phyloP scores from a whole-genome alignment of 2,797 vertebrate genomes.

The Sciaenops ocellatus region DNA sequence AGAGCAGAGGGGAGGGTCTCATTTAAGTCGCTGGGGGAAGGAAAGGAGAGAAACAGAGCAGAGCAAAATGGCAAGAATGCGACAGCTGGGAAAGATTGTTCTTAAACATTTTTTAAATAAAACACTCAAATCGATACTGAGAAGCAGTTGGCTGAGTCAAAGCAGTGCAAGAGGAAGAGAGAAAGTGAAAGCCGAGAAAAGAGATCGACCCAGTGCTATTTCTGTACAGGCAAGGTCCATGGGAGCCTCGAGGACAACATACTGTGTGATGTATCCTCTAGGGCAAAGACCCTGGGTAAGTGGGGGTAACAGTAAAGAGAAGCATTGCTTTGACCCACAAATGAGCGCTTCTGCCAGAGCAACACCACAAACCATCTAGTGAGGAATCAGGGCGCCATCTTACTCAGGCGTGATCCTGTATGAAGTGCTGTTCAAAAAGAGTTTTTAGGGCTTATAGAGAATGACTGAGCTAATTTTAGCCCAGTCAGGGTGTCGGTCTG shows the following conservation, averaged over 20 bases:
- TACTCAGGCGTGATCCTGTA: constrained; percentile 13
- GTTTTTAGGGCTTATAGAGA: constrained; percentile 1
- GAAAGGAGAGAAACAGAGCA: constrained; percentile 61
- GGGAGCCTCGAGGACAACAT: constrained; percentile 23
- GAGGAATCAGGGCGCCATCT: no score
- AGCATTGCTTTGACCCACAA: constrained; percentile 27
- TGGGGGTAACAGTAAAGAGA: constrained; percentile 17
- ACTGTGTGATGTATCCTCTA: constrained; percentile 19
- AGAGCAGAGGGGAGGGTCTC: constrained; percentile 71
- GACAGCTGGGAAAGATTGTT: constrained; percentile 32
- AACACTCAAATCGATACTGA: constrained; percentile 20
- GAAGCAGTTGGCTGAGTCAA: constrained; percentile 28
- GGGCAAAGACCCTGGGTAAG: constrained; percentile 9
- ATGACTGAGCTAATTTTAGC: neutral
- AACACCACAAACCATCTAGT: constrained; percentile 22
- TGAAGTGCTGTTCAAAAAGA: constrained; percentile 30
- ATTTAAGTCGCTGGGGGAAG: constrained; percentile 69
- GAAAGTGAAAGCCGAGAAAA: constrained; percentile 33
- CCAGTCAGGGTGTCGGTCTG: neutral
- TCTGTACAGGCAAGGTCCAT: constrained; percentile 17
- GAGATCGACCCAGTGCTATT: constrained; percentile 29
- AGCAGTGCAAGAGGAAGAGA: constrained; percentile 21
- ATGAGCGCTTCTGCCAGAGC: neutral
- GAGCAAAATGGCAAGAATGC: constrained; percentile 53
- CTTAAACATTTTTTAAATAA: constrained; percentile 15